phyloP scores from a whole-genome alignment of 2,113 vertebrate species.

The Ictalurus furcatus region DNA sequence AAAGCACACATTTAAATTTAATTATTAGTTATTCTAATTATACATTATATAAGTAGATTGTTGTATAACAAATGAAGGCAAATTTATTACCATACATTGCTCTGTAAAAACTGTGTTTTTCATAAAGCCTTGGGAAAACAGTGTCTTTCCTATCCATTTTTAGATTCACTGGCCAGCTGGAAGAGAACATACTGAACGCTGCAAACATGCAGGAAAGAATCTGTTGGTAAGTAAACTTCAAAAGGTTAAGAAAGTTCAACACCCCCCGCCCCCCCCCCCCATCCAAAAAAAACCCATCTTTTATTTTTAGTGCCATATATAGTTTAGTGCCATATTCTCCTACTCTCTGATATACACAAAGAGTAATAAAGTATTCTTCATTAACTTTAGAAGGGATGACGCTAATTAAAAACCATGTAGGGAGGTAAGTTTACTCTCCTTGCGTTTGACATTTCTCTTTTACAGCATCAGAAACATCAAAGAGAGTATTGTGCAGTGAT shows the following conservation, averaged over 20 bases:
- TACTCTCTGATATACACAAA: slow-evolving; percentile 33
- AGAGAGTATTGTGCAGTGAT: slow-evolving; percentile 28
- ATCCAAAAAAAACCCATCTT: not conserved
- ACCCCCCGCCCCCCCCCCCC: not conserved
- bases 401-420: slow-evolving; percentile 6
- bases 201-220: slow-evolving; percentile 79
- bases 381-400: slow-evolving; percentile 5
- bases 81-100: not conserved
- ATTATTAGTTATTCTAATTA: not conserved
- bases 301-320: slow-evolving; percentile 21
- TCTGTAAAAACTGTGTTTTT: slow-evolving; percentile 1
- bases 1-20: not conserved
- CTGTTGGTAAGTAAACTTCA: slow-evolving; percentile 69
- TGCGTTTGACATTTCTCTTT: slow-evolving; percentile 1
- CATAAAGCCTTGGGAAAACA: slow-evolving; percentile 21
- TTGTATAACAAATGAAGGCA: not conserved
- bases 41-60: not conserved
- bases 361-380: slow-evolving; percentile 23
- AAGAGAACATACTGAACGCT: slow-evolving; percentile 76
- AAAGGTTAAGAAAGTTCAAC: slow-evolving; percentile 12
- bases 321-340: not conserved
- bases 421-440: not conserved
- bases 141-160: slow-evolving; percentile 51
- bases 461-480: slow-evolving; percentile 28
- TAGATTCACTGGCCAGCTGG: slow-evolving; percentile 83